Percentiles rank a stretch among this genome's conserved stretches.
Evolutionary conservation across 35 echinoderm and acorn worm species (phyloP).

Genomic region (Apostichopus parvimensis): DNA sequence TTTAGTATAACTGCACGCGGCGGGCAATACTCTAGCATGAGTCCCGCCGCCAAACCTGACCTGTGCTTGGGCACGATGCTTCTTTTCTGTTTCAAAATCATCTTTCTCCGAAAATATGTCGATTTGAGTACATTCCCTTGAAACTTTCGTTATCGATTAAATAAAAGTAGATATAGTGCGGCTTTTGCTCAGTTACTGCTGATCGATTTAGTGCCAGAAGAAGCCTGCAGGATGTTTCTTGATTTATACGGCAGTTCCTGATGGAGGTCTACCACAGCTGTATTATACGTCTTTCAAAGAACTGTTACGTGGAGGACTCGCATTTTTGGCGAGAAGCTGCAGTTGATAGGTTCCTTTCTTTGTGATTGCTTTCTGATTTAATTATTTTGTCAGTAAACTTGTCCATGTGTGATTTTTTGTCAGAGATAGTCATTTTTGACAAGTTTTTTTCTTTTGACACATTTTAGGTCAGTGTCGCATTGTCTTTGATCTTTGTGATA

Average conservation of each 20-base stretch:
- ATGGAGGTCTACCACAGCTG: not conserved
- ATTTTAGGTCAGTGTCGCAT: too few relatives aligned
- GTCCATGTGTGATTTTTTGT: not conserved
- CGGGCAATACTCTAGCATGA: not conserved
- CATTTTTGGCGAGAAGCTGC: not conserved
- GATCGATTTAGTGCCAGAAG: not conserved
- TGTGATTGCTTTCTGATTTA: slow-evolving; percentile 9
- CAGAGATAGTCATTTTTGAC: not conserved
- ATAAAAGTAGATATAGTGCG: not conserved
- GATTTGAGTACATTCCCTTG: not conserved
- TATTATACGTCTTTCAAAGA: not conserved
- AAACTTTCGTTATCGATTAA: not conserved
- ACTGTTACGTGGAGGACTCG: not conserved
- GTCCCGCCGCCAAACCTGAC: not conserved
- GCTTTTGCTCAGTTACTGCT: not conserved
- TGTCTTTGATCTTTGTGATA: too few relatives aligned
- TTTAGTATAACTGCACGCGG: not conserved
- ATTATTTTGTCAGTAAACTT: not conserved
- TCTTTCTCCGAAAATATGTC: not conserved
- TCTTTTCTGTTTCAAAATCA: not conserved
- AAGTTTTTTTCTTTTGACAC: not conserved
- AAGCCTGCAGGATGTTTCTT: not conserved
- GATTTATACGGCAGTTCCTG: not conserved
- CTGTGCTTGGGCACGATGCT: not conserved
- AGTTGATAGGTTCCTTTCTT: not conserved